Evolutionary conservation across 2,113 vertebrate species (phyloP).

Genomic region (Crotophaga sulcirostris): DNA sequence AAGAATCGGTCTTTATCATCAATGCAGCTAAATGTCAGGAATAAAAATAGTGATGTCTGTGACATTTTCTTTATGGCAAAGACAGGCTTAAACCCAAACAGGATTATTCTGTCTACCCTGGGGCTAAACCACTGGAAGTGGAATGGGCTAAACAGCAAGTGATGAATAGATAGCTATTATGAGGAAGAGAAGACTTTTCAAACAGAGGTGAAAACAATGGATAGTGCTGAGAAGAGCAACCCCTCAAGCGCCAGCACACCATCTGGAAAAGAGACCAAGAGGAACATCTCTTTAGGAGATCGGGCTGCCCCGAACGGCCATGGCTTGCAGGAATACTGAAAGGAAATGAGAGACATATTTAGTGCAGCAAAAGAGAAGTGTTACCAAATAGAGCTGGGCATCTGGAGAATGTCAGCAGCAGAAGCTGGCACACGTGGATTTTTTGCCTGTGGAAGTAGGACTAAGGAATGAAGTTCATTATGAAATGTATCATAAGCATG

Average conservation of each 20-base stretch:
- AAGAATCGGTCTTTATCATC: not conserved
- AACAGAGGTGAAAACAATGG: not conserved
- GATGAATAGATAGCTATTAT: not conserved
- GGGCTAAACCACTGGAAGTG: not conserved
- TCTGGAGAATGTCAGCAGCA: not conserved
- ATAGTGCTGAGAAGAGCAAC: not conserved
- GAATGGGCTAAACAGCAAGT: not conserved
- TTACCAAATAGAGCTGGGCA: not conserved
- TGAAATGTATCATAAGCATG: not conserved
- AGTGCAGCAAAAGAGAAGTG: not conserved
- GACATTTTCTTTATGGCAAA: not conserved
- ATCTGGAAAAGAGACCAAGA: not conserved
- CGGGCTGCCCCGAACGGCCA: not conserved
- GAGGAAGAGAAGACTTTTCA: not conserved
- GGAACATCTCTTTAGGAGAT: not conserved
- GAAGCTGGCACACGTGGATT: not conserved
- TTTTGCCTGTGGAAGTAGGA: not conserved
- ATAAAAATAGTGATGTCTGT: not conserved
- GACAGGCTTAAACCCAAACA: not conserved
- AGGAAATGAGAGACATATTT: not conserved
- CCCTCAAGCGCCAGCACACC: not conserved
- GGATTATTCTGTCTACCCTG: not conserved
- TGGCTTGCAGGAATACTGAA: not conserved
- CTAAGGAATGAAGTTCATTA: conserved; percentile 1
- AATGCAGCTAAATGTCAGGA: not conserved